These are phyloP conservation scores for Leguminivora glycinivorella DNA, from an alignment of 1,140 invertebrate genomes.

Conservation along the genomic window DNA sequence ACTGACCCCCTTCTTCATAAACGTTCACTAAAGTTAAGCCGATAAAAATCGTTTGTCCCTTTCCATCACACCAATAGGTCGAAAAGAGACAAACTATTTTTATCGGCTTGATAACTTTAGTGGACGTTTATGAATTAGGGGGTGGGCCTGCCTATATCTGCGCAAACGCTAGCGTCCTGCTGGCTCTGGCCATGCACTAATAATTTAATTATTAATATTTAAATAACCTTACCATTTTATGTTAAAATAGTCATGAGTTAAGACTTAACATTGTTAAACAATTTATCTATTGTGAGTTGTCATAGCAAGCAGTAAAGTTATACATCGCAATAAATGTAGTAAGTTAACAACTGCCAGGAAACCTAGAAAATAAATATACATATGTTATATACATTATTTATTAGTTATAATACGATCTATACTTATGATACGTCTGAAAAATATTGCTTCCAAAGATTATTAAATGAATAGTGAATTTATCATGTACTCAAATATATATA, in stretches of 20 bases:
- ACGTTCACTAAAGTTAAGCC: too few relatives aligned
- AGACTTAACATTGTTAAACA: background rate
- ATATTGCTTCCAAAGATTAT: slow-evolving; percentile 71
- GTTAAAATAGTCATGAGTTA: background rate
- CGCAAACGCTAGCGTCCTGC: background rate
- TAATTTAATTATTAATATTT: background rate
- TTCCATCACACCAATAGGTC: too few relatives aligned
- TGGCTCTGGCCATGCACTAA: background rate
- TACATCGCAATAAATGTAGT: slow-evolving; percentile 46
- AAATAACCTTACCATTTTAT: background rate
- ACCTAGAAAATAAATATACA: slow-evolving; percentile 67
- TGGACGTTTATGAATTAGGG: too few relatives aligned
- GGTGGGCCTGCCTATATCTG: background rate
- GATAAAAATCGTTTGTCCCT: too few relatives aligned
- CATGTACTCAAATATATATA: slow-evolving; percentile 47
- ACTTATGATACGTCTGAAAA: slow-evolving; percentile 71
- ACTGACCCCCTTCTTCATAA: too few relatives aligned
- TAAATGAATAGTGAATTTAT: slow-evolving; percentile 54
- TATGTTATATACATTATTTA: slow-evolving; percentile 71
- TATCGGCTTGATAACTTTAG: too few relatives aligned
- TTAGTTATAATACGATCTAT: slow-evolving; percentile 62
- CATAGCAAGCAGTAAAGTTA: background rate
- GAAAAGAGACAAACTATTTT: too few relatives aligned
- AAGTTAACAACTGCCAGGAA: slow-evolving; percentile 66
- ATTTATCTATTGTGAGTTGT: background rate